Evolutionary conservation across 2,888 invertebrate genomes (phyloP).

Genomic region (Lasioglossum figueresi): DNA sequence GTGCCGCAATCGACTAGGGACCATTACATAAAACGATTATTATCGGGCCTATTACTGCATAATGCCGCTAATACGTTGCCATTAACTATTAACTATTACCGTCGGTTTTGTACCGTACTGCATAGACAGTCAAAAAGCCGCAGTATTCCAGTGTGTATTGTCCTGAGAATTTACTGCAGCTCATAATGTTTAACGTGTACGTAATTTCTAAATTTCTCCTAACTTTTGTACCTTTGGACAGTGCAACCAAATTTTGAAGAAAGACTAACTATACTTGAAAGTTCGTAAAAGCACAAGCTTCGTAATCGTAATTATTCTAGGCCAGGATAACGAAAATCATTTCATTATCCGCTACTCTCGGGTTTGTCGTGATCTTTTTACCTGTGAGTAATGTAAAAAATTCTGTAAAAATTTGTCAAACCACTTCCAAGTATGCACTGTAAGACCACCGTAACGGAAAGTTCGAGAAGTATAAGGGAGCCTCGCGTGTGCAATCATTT

Average conservation of each 20-base stretch:
- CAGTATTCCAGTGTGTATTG: not conserved
- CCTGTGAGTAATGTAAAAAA: not conserved
- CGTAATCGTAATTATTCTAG: too few species aligned
- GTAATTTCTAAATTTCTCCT: too few species aligned
- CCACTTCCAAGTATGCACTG: not conserved
- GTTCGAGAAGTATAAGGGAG: not conserved
- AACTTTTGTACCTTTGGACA: too few species aligned
- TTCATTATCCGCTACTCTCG: too few species aligned
- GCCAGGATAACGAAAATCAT: too few species aligned
- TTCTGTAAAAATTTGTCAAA: not conserved
- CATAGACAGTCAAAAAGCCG: not conserved
- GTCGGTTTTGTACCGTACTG: not conserved
- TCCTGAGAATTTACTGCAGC: not conserved
- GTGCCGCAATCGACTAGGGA: not conserved
- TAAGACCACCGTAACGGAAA: not conserved
- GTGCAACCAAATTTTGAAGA: too few species aligned
- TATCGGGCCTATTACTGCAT: not conserved
- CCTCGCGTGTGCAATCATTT: not conserved
- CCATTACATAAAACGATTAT: constrained; percentile 9
- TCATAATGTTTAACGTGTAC: not conserved
- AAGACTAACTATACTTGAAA: too few species aligned
- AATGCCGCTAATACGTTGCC: not conserved
- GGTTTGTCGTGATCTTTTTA: too few species aligned
- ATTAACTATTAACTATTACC: too few species aligned
- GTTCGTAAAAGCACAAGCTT: too few species aligned